A percentile compares a stretch with the other conserved stretches of the same genome.
These are phyloP conservation scores for Caenorhabditis auriculariae DNA, from an alignment of 2,888 invertebrate genomes.

Conservation along the genomic window DNA sequence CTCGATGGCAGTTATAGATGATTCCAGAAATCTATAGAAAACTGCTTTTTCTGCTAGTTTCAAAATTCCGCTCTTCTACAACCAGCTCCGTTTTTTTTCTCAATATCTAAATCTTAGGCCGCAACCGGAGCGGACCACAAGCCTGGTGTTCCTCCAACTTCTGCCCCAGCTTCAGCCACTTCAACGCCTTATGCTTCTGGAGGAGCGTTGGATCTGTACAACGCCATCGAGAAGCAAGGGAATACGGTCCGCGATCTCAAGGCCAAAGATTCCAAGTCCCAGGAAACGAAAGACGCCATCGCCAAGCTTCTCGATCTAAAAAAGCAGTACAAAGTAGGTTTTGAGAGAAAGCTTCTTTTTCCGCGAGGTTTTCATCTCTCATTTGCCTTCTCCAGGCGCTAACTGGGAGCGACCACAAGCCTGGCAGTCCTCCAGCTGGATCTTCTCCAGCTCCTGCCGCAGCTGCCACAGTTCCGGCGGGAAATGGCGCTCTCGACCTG, in stretches of 20 bases:
- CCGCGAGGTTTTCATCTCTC: neutral
- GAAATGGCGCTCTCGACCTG: slow-evolving; percentile 8
- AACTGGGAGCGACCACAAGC: slow-evolving; percentile 68
- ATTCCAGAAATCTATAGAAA: too few species aligned
- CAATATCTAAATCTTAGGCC: slow-evolving; percentile 68
- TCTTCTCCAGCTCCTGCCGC: slow-evolving; percentile 12
- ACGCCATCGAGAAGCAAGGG: slow-evolving; percentile 67
- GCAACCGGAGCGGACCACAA: slow-evolving; percentile 68
- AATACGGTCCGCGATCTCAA: slow-evolving; percentile 75
- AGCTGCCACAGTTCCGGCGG: slow-evolving; percentile 7
- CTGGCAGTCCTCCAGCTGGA: slow-evolving; percentile 36
- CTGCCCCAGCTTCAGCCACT: slow-evolving; percentile 6
- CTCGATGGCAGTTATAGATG: too few species aligned
- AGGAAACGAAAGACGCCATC: slow-evolving; percentile 70
- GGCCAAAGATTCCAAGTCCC: slow-evolving; percentile 66
- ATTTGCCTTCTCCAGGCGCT: slow-evolving; percentile 65
- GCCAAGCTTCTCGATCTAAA: slow-evolving; percentile 74
- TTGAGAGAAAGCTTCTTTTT: too few species aligned
- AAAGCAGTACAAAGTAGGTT: slow-evolving; percentile 78
- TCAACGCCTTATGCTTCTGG: slow-evolving; percentile 1
- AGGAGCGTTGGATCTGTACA: slow-evolving; percentile 7
- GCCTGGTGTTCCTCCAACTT: slow-evolving; percentile 28
- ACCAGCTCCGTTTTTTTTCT: too few species aligned
- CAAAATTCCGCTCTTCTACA: too few species aligned
- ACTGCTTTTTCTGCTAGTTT: too few species aligned